phyloP scores from a whole-genome alignment of 64 coral and sea anemone genomes.

The Orbicella faveolata region DNA sequence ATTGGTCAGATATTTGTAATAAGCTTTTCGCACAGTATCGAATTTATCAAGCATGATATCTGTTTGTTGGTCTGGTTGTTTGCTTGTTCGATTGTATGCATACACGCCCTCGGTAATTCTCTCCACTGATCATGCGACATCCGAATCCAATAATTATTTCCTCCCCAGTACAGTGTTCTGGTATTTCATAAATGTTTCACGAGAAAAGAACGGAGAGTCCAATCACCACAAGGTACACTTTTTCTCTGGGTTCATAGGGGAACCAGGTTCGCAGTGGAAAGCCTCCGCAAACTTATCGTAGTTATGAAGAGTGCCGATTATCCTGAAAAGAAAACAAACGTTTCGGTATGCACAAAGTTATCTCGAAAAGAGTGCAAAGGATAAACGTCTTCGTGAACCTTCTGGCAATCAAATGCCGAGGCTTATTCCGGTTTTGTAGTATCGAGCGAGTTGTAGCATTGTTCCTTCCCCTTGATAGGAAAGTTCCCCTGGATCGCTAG shows the following conservation, averaged over 20 bases:
- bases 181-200: neutral
- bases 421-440: too few species aligned
- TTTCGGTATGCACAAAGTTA: neutral
- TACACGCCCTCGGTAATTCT: neutral
- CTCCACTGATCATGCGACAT: neutral
- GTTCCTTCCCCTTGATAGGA: too few species aligned
- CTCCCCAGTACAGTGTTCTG: neutral
- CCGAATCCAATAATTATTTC: neutral
- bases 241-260: slow-evolving; percentile 45
- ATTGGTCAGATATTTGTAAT: too few species aligned
- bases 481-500: too few species aligned
- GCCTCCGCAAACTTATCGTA: slow-evolving; percentile 53
- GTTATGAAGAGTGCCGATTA: slow-evolving; percentile 70
- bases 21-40: too few species aligned
- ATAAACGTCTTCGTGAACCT: too few species aligned
- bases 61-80: too few species aligned
- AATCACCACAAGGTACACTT: slow-evolving; percentile 61
- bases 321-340: neutral
- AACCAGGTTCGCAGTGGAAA: slow-evolving; percentile 52
- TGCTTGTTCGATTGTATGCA: too few species aligned
- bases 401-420: too few species aligned
- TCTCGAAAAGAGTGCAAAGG: too few species aligned
- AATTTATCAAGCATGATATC: too few species aligned
- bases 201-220: neutral
- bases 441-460: too few species aligned